Base-by-base conservation (phyloP, 2,113 vertebrate species). In the Austrofundulus limnaeus region DNA sequence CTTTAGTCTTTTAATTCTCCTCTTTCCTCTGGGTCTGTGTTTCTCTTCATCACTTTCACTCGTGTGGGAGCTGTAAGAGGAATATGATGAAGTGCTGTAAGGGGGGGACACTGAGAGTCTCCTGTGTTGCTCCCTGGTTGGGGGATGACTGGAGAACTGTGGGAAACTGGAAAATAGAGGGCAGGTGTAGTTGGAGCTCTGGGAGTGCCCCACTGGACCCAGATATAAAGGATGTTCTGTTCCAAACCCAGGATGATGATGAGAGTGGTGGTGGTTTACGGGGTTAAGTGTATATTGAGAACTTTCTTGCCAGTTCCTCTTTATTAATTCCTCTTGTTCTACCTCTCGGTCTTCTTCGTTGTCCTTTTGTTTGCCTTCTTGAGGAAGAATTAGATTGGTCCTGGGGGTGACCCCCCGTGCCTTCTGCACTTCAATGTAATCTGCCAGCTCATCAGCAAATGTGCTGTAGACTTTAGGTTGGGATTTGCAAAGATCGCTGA, bases 341-440 rank as follows among this genome's bases (percentile, higher is more conserved):
- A 46, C 41, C 42, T 62, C 41, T 24, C 72, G 58, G 1, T 47
- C 69, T 21, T 88, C 81, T 11, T 66, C 72, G 14, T 59, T 67
- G 48, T 48, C 54, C 14, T 66, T 69, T 55, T 86, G 81, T 55
- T 69, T 52, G 6, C 64, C 72, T 19, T 69, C 83, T 50, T 72
- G 61, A 20, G 75, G 66, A 28, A 69, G 80, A 61, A 61, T 56
- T 20, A 59, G 75, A 61, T 23, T 54, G 43, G 74, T 87, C 81
- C 91, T 92, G 51, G 91, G 90, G 28, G 89, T 82, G 78, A 94
- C 77, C n/a, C 87, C 91, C 62, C 92, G 85, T 45, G 90, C 90
- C 80, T 93, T 93, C 77, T 94, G 94, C 6, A 93, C 93, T 89
- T 92, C 83, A 66, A 93, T 90, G 71, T 94, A 94, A 83, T 93